phyloP scores from a whole-genome alignment of 64 coral and sea anemone species.

The Montipora foliosa region DNA sequence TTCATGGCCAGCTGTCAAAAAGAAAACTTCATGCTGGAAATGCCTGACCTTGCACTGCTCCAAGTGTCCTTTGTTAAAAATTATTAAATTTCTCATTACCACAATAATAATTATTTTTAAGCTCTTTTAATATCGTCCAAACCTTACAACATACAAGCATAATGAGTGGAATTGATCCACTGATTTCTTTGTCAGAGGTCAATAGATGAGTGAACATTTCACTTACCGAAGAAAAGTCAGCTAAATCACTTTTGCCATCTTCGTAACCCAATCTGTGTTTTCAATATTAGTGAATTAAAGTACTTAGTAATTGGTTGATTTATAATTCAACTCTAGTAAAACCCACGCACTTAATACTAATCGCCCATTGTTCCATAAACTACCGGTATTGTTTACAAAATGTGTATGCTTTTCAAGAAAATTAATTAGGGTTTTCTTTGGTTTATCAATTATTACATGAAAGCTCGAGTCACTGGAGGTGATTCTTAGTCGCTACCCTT shows the following conservation, averaged over 20 bases:
- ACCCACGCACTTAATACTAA: too few species aligned
- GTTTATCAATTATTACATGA: too few species aligned
- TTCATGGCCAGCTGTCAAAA: not conserved
- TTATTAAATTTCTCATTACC: not conserved
- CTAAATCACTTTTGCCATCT: conserved; percentile 28
- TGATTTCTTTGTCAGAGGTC: conserved; percentile 42
- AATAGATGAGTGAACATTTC: conserved; percentile 13
- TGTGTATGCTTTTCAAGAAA: too few species aligned
- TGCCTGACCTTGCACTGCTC: not conserved
- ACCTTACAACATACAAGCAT: not conserved
- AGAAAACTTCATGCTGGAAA: conserved; percentile 37
- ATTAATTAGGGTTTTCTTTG: too few species aligned
- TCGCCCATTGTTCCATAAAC: too few species aligned
- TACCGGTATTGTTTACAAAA: too few species aligned
- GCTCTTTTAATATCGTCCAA: not conserved
- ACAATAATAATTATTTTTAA: not conserved
- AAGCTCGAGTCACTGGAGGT: too few species aligned
- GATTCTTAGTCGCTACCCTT: too few species aligned
- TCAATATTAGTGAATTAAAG: conserved; percentile 20
- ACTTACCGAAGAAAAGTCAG: conserved; percentile 54
- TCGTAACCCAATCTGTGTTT: conserved; percentile 58
- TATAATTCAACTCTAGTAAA: not conserved
- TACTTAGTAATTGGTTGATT: not conserved
- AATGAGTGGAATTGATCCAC: not conserved
- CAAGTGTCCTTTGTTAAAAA: conserved; percentile 1